Percentiles rank a stretch among this genome's conserved stretches.
phyloP scores from a whole-genome alignment of 2,888 invertebrate genomes.

The Amblyteles armatorius region DNA sequence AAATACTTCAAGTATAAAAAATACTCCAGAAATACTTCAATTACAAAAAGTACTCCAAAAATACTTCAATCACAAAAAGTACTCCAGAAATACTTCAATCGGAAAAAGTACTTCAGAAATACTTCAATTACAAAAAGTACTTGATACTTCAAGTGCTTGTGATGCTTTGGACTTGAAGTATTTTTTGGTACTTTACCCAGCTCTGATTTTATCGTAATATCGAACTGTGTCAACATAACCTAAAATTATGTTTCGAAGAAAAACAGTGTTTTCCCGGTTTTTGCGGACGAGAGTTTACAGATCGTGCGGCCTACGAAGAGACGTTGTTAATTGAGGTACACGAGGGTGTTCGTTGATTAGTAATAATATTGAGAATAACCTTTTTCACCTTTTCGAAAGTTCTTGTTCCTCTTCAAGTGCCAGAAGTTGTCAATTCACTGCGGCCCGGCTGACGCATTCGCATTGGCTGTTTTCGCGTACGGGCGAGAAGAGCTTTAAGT shows the following conservation, averaged over 20 bases:
- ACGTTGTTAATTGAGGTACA: not conserved
- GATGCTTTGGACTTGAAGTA: too few relatives aligned
- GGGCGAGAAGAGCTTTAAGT: conserved; percentile 29
- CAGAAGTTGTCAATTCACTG: conserved; percentile 72
- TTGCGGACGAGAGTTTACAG: not conserved
- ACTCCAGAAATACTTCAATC: too few relatives aligned
- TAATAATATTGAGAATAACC: not conserved
- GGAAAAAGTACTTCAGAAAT: not conserved
- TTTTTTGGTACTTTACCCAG: too few relatives aligned
- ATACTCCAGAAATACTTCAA: not conserved
- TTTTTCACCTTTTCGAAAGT: conserved; percentile 50
- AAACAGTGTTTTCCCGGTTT: not conserved
- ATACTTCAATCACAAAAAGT: not conserved
- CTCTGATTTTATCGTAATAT: conserved; percentile 56
- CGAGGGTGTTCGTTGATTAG: conserved; percentile 8
- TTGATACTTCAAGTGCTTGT: not conserved
- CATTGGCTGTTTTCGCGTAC: conserved; percentile 33
- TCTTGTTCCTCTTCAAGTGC: conserved; percentile 34
- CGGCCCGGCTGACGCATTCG: conserved; percentile 55
- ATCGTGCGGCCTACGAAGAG: not conserved
- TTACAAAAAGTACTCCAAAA: too few relatives aligned
- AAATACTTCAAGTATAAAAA: too few relatives aligned
- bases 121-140: not conserved
- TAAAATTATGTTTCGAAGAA: conserved; percentile 12
- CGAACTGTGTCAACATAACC: conserved; percentile 64